phyloP scores from a whole-genome alignment of 2,797 vertebrate species.

The Chiroxiphia lanceolata region DNA sequence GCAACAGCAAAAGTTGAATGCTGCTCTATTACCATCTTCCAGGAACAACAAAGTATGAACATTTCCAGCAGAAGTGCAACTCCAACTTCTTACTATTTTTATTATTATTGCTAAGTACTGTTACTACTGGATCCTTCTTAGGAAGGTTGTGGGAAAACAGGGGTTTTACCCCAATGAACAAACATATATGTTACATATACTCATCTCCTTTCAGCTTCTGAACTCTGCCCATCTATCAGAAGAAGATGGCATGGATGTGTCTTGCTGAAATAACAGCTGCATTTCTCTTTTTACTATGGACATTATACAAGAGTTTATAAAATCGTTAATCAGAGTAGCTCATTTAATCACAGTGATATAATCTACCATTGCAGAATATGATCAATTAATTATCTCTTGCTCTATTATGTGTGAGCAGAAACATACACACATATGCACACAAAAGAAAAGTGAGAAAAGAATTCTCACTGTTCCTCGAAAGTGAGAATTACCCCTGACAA shows the following conservation, averaged over 20 bases:
- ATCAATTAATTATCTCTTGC: background rate
- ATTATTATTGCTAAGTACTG: background rate
- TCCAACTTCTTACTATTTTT: background rate
- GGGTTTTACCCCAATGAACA: background rate
- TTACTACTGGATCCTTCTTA: background rate
- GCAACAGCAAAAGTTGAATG: background rate
- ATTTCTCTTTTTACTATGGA: background rate
- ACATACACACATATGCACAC: background rate
- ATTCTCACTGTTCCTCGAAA: background rate
- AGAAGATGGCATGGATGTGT: background rate
- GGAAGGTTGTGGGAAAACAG: background rate
- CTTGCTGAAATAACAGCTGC: background rate
- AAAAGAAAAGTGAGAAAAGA: background rate
- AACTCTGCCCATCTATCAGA: background rate
- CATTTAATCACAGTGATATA: background rate
- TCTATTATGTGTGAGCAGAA: background rate
- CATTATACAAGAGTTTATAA: background rate
- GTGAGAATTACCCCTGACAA: background rate
- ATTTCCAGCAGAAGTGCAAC: background rate
- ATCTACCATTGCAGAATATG: background rate
- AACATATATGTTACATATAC: background rate
- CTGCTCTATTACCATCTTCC: background rate
- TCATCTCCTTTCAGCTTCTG: background rate
- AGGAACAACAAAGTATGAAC: background rate
- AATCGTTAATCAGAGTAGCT: background rate